Conservation (phyloP, 1,140 invertebrate genomes). For the Chlorops oryzae region DNA sequence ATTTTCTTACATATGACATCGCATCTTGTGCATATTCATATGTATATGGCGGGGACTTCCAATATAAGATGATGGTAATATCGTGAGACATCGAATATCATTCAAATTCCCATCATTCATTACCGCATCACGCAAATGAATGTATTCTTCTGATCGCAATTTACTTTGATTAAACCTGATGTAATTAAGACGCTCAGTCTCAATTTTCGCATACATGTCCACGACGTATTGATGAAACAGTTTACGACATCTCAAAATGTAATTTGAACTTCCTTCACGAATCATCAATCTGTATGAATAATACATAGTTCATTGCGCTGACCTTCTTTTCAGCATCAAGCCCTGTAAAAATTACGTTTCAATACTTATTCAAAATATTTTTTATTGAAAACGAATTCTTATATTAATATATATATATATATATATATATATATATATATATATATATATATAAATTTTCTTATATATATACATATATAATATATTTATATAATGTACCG, state of each 20-base stretch:
- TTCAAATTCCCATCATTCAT: slow-evolving; percentile 27
- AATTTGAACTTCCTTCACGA: slow-evolving; percentile 36
- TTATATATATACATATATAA: too few species aligned
- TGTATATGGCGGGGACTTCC: slow-evolving; percentile 49
- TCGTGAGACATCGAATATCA: slow-evolving; percentile 38
- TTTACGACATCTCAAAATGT: slow-evolving; percentile 36
- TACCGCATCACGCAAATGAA: slow-evolving; percentile 11
- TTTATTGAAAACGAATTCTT: too few species aligned
- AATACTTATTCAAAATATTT: too few species aligned
- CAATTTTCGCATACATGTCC: slow-evolving; percentile 13
- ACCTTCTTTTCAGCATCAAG: too few species aligned
- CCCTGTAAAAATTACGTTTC: too few species aligned
- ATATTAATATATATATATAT: too few species aligned
- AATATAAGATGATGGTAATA: slow-evolving; percentile 46
- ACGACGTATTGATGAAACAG: slow-evolving; percentile 22
- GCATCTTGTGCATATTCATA: slow-evolving; percentile 50
- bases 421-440: too few species aligned
- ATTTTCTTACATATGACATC: slow-evolving; percentile 49
- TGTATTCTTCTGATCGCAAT: slow-evolving; percentile 11
- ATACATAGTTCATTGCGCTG: slow-evolving; percentile 40
- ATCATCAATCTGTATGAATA: slow-evolving; percentile 47
- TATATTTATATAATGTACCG: too few species aligned
- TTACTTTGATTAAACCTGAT: slow-evolving; percentile 7
- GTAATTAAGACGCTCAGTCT: slow-evolving; percentile 1
- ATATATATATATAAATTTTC: too few species aligned